phyloP scores from a whole-genome alignment of 2,113 vertebrate genomes.

The Sprattus sprattus region DNA sequence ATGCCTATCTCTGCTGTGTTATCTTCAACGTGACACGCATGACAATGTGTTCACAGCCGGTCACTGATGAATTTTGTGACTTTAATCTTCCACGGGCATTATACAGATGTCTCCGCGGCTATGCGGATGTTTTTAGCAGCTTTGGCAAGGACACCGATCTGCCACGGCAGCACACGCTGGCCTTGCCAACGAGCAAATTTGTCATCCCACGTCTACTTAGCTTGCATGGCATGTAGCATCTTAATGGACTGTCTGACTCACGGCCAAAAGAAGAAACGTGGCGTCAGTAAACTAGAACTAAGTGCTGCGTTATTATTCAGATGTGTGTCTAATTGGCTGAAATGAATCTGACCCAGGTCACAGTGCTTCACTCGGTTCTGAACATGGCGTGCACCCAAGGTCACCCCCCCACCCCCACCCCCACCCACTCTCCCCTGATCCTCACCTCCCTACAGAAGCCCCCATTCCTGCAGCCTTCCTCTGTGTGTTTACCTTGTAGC shows the following conservation, averaged over 20 bases:
- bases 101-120: neutral
- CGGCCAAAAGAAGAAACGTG: neutral
- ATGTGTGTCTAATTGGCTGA: neutral
- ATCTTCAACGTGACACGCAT: neutral
- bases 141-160: neutral
- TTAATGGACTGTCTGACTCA: neutral
- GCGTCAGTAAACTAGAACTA: neutral
- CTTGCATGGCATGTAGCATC: neutral
- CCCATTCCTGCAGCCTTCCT: conserved; percentile 52
- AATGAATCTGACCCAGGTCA: neutral
- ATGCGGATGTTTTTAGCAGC: neutral
- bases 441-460: conserved; percentile 20
- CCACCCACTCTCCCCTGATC: conserved; percentile 48
- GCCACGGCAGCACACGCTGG: neutral
- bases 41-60: neutral
- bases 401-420: neutral
- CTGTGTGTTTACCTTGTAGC: conserved; percentile 65
- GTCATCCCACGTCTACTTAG: neutral
- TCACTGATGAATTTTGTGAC: neutral
- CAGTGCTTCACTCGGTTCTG: neutral
- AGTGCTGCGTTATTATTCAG: neutral
- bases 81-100: neutral
- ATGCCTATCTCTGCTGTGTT: neutral
- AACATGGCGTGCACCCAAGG: neutral
- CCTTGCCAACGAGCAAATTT: neutral